Evolutionary conservation across 2,888 invertebrate species (phyloP).

Genomic region (Campoletis raptor): DNA sequence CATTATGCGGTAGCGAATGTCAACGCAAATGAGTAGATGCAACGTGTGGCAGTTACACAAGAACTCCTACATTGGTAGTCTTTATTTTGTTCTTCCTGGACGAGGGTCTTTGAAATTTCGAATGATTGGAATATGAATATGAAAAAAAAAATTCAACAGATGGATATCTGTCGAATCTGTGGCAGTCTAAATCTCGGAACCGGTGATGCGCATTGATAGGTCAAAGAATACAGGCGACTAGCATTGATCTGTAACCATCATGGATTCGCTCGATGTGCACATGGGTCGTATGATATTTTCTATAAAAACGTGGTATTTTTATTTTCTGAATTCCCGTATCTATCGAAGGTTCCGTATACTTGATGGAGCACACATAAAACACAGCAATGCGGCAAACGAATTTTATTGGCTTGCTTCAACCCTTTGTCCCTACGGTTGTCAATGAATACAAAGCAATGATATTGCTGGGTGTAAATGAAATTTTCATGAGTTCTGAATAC

Average conservation of each 20-base stretch:
- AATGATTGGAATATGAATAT: not conserved
- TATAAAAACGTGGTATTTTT: not conserved
- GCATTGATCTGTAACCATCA: not conserved
- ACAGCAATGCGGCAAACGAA: conserved; percentile 21
- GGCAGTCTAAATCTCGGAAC: not conserved
- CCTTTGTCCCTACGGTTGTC: conserved; percentile 15
- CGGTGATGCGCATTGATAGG: not conserved
- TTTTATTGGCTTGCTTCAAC: not conserved
- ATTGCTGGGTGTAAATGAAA: conserved; percentile 17
- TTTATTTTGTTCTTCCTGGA: too few species aligned
- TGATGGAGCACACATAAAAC: conserved; percentile 9
- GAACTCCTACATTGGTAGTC: too few species aligned
- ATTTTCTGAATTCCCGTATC: not conserved
- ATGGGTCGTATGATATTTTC: not conserved
- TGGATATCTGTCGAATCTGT: not conserved
- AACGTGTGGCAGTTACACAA: not conserved
- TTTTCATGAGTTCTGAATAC: conserved; percentile 19
- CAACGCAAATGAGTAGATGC: not conserved
- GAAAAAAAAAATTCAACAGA: not conserved
- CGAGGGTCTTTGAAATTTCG: not conserved
- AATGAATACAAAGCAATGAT: conserved; percentile 15
- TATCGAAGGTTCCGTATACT: not conserved
- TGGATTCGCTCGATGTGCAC: not conserved
- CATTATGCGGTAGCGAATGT: conserved; percentile 3
- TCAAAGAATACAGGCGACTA: not conserved